Evolutionary conservation across 2,113 vertebrate genomes (phyloP).

Genomic region (Ptilonorhynchus violaceus): DNA sequence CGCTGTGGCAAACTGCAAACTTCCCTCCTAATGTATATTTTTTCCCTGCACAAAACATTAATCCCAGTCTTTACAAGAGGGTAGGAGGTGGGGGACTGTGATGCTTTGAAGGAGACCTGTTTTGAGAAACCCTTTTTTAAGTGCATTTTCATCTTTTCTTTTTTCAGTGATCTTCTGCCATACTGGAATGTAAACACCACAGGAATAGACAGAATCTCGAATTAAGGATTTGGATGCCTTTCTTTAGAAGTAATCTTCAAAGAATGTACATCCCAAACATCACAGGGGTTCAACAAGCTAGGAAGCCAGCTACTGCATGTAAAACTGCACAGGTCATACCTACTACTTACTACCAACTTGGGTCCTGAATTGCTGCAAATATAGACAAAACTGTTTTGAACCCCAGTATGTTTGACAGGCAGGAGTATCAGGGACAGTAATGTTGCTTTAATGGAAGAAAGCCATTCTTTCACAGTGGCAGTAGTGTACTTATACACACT

Average conservation of each 20-base stretch:
- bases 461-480: constrained; percentile 13
- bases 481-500: constrained; percentile 30
- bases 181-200: constrained; percentile 79
- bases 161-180: constrained; percentile 74
- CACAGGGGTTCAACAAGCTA: constrained; percentile 68
- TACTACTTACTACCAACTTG: constrained; percentile 43
- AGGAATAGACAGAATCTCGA: constrained; percentile 79
- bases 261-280: constrained; percentile 77
- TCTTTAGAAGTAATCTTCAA: constrained; percentile 83
- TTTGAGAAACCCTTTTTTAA: constrained; percentile 55
- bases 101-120: constrained; percentile 66
- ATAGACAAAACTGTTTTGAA: constrained; percentile 9
- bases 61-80: constrained; percentile 32
- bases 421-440: not conserved
- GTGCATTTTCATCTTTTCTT: constrained; percentile 66
- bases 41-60: constrained; percentile 34
- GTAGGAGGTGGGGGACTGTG: constrained; percentile 28
- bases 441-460: constrained; percentile 51
- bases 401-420: constrained; percentile 34
- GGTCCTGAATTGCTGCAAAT: constrained; percentile 47
- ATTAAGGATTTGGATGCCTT: constrained; percentile 78
- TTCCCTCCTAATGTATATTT: not conserved
- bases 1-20: not conserved
- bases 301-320: constrained; percentile 60
- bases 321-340: constrained; percentile 68